Conservation (phyloP, 2,113 vertebrate species). For the Mus pahari region DNA sequence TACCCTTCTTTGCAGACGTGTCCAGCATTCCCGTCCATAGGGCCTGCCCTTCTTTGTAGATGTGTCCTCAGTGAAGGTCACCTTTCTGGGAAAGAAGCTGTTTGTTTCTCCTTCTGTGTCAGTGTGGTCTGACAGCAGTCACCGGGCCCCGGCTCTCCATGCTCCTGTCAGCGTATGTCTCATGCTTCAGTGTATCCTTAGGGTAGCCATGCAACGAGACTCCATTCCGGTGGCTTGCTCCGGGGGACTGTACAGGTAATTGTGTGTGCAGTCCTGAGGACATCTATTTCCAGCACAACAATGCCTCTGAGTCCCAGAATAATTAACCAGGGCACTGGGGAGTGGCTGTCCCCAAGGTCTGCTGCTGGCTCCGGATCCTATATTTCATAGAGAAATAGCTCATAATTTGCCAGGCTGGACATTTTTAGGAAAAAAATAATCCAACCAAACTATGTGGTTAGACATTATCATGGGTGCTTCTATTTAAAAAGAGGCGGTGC, state of each 20-base stretch:
- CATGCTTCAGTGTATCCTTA: slow-evolving; percentile 59
- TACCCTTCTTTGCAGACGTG: background rate
- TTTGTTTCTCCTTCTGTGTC: slow-evolving; percentile 31
- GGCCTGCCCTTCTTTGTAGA: background rate
- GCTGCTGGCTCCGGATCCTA: background rate
- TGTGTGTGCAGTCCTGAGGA: slow-evolving; percentile 54
- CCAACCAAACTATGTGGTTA: background rate
- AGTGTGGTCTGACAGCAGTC: slow-evolving; percentile 66
- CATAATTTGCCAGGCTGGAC: background rate
- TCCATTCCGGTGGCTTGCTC: background rate
- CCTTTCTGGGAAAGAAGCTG: background rate
- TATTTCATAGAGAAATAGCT: background rate
- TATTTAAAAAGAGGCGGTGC: background rate
- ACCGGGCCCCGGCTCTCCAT: background rate
- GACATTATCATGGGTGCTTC: background rate
- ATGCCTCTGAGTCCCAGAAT: background rate
- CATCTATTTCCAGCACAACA: slow-evolving; percentile 36
- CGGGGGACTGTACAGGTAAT: background rate
- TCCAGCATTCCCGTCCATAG: background rate
- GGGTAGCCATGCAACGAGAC: slow-evolving; percentile 61
- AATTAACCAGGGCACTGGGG: background rate
- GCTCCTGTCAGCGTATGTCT: background rate
- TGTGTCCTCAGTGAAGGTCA: background rate
- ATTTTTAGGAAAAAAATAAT: background rate
- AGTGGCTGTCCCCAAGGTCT: background rate